Percentiles rank a stretch among this genome's conserved stretches.
Evolutionary conservation across 2,113 vertebrate genomes (phyloP).

Genomic region (Nerophis lumbriciformis): DNA sequence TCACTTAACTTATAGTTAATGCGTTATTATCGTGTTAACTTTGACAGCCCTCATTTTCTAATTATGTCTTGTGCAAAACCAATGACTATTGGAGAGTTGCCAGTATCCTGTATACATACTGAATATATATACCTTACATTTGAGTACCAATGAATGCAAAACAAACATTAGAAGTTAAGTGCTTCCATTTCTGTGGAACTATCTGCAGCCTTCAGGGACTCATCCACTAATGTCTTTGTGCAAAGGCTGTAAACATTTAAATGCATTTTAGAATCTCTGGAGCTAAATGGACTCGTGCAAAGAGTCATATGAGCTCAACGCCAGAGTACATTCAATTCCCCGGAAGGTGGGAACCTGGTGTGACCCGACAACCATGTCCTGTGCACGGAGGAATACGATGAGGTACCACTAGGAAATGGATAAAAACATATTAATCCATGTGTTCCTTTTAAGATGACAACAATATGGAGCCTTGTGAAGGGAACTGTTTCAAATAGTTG

Average conservation of each 20-base stretch:
- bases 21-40: no score
- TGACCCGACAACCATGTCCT: constrained; percentile 29
- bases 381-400: constrained; percentile 34
- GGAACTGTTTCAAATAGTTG: constrained; percentile 4
- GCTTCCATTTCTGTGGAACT: constrained; percentile 5
- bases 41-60: no score
- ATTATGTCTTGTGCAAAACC: no score
- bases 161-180: constrained; percentile 2
- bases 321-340: constrained; percentile 37
- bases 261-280: constrained; percentile 25
- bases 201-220: constrained; percentile 7
- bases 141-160: no score
- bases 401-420: constrained; percentile 57
- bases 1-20: no score
- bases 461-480: constrained; percentile 22
- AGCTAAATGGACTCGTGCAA: constrained; percentile 23
- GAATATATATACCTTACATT: no score
- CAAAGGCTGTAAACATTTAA: constrained; percentile 35
- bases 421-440: constrained; percentile 36
- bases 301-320: constrained; percentile 35
- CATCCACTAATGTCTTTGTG: constrained; percentile 15
- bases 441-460: constrained; percentile 29
- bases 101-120: no score
- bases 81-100: no score
- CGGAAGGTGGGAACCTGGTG: constrained; percentile 22